phyloP scores from a whole-genome alignment of 2,888 invertebrate species.

The Noctua fimbriata region DNA sequence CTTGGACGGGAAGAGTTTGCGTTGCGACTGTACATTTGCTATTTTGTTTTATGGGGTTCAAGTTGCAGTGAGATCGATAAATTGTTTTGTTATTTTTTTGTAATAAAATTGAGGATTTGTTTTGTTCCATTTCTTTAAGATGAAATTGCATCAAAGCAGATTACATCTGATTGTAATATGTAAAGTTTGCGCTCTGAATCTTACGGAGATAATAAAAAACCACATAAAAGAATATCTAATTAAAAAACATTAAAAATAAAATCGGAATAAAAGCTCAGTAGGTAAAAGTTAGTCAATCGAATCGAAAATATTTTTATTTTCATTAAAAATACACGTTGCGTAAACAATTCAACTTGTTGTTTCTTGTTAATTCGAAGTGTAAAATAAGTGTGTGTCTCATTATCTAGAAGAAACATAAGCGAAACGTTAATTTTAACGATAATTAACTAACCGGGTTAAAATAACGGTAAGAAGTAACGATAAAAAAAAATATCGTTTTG shows the following conservation, averaged over 20 bases:
- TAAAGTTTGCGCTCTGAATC: neutral
- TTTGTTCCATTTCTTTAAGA: neutral
- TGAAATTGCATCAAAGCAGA: slow-evolving; percentile 15
- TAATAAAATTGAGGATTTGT: neutral
- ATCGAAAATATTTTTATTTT: neutral
- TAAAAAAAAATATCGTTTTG: slow-evolving; percentile 20
- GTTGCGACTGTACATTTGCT: slow-evolving; percentile 74
- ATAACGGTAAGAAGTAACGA: slow-evolving; percentile 34
- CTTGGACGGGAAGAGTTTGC: slow-evolving; percentile 73
- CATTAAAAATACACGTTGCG: slow-evolving; percentile 18
- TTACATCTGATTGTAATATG: neutral
- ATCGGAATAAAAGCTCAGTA: neutral
- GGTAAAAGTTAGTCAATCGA: neutral
- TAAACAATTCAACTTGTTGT: slow-evolving; percentile 23
- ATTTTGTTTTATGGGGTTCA: slow-evolving; percentile 44
- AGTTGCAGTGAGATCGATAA: neutral
- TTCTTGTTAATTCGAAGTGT: slow-evolving; percentile 32
- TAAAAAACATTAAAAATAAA: neutral
- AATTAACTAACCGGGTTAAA: slow-evolving; percentile 51
- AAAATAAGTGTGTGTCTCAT: slow-evolving; percentile 17
- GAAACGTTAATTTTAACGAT: slow-evolving; percentile 40
- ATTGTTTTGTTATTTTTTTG: neutral
- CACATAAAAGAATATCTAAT: slow-evolving; percentile 18
- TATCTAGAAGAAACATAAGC: slow-evolving; percentile 23
- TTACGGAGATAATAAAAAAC: slow-evolving; percentile 1